Evolutionary conservation across 2,797 vertebrate species (phyloP), one percentile per base, ranked within the genome.

Genomic region (Saxicola maurus): DNA sequence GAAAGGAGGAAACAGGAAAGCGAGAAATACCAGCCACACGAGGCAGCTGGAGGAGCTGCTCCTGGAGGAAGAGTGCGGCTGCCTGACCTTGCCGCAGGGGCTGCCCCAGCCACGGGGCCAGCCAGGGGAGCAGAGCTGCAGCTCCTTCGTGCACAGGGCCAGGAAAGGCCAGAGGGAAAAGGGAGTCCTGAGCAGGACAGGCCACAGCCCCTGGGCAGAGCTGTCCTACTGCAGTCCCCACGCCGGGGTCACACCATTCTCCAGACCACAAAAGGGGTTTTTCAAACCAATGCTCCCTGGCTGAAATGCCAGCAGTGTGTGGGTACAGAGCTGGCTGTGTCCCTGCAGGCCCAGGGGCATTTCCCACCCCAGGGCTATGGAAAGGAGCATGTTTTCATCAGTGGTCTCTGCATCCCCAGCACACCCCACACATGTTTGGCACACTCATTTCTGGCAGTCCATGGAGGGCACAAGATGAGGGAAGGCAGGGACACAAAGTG

Each of bases 1-100:
- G 77, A 94, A 92, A 94, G 94, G 62, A 95, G 67, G 82, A 87
- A 82, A 87, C 60, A 37, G 71, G 45, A 86, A 84, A 88, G 75
- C 88, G 8, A 91, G 92, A 95, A 93, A 91, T 93, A 90, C 94
- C 88, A 48, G 93, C 73, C n/a, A 19, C 1, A 9, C 86, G 8
- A 79, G 86, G 48, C 33, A 48, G 28, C 38, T 2, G 21, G 33
- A 72, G 31, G 43, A 87, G 52, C 52, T 17, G 37, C 66, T 83
- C 0, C 2, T 3, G 65, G 53, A 73, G 76, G 80, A 81, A 76
- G 53, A 79, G 31, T 0, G 1, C 0, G 21, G 62, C 46, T 2
- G 7, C 52, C 64, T 57, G 18, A 8, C 78, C 84, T 82, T 8
- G 20, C 82, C 3, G 1, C 49, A 51, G 67, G 48, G 35, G 9